Evolutionary conservation across 2,113 vertebrate species (phyloP), one percentile per base, ranked within the genome.

Genomic region (Hydropotes inermis): DNA sequence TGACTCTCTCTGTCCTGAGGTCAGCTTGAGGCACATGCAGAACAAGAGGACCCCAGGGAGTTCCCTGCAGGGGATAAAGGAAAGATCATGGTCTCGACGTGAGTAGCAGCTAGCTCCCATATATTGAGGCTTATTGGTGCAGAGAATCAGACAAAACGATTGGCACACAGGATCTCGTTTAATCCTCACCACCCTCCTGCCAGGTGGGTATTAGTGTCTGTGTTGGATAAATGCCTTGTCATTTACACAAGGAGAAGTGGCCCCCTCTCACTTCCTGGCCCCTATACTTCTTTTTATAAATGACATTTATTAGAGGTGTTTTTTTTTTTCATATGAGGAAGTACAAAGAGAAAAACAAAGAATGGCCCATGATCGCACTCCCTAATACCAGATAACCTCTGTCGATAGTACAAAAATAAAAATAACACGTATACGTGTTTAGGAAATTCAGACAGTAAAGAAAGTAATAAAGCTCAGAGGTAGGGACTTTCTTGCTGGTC

Each of bases 401-500:
- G 54, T 70, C 54, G 95, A 96, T 28, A 87, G 61, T 81, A 67
- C 58, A 95, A 67, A 96, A 96, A n/a, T 58, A 95, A 67, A 96
- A 96, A 57, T 64, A 94, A 47, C 6, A 23, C 7, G 23, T 33
- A 39, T 23, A 58, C 0, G 1, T 50, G 30, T 54, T 84, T 85
- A 90, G 58, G 87, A 95, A 94, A 92, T 47, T 89, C 57, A 74
- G 15, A 58, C 33, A 81, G 23, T 87, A 57, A 81, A 82, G 45
- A 61, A 84, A 87, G 25, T 91, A 86, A 85, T 93, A 87, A 85
- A 54, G 81, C 28, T 92, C 60, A 84, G 74, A 91, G 28, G 52
- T n/a, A 86, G 79, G 70, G 61, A 33, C 57, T 12, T 60, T 45
- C 19, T n/a, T 84, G 36, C 11, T 43, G 36, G 70, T 76, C 36